These are phyloP conservation scores for Xestia rhomboidea DNA, from an alignment of 2,888 invertebrate genomes.

Conservation along the genomic window DNA sequence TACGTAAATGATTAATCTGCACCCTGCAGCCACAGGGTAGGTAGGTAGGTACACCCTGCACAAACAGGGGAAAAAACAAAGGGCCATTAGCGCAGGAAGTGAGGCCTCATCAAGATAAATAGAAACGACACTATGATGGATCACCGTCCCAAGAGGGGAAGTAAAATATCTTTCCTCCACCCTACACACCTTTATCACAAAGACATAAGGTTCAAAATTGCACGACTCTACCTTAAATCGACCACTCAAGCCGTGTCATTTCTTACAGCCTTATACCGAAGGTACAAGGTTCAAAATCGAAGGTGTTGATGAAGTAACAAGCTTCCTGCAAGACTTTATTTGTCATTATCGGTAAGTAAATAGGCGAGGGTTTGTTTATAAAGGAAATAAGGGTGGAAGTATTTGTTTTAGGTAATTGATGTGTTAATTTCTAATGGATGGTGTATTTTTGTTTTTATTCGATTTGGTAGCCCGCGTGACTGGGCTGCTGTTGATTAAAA, in stretches of 20 bases:
- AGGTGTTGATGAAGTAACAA: constrained; percentile 58
- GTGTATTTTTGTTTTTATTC: constrained; percentile 25
- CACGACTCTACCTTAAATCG: background rate
- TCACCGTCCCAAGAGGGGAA: constrained; percentile 79
- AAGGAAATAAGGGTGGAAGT: constrained; percentile 67
- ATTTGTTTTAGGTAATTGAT: constrained; percentile 61
- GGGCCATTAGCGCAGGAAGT: constrained; percentile 86
- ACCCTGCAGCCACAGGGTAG: constrained; percentile 12
- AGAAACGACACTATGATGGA: constrained; percentile 89
- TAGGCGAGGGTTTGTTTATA: constrained; percentile 72
- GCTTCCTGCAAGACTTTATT: constrained; percentile 78
- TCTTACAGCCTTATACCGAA: constrained; percentile 56
- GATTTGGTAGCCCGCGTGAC: background rate
- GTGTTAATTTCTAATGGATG: constrained; percentile 56
- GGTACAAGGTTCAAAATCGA: constrained; percentile 71
- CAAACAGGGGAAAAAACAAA: constrained; percentile 77
- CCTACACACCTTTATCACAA: constrained; percentile 63
- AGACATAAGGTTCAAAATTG: constrained; percentile 69
- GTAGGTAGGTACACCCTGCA: constrained; percentile 29
- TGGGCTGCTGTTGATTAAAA: background rate
- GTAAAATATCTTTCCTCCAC: constrained; percentile 69
- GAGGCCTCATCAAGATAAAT: constrained; percentile 89
- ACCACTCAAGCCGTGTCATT: constrained; percentile 1
- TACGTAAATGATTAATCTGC: constrained; percentile 53
- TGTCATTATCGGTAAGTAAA: constrained; percentile 81